Conservation (phyloP, 2,113 vertebrate genomes). For the Dunckerocampus dactyliophorus region DNA sequence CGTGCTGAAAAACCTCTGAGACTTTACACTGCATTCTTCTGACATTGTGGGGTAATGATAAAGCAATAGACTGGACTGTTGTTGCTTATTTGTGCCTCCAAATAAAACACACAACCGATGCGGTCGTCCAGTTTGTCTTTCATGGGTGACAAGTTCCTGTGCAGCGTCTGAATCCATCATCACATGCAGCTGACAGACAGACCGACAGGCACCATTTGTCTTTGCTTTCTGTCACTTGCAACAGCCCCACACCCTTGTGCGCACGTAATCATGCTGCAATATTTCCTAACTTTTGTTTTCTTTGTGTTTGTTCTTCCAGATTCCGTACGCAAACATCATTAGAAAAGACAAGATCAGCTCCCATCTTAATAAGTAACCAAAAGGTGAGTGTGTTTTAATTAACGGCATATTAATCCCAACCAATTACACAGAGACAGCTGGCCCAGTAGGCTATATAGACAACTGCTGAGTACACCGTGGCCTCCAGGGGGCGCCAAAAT, state of each 20-base stretch:
- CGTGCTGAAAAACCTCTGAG: no score
- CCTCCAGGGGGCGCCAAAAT: no score
- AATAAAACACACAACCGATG: slow-evolving; percentile 3
- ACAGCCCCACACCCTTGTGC: slow-evolving; percentile 20
- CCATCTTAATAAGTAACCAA: slow-evolving; percentile 91
- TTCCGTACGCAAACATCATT: slow-evolving; percentile 96
- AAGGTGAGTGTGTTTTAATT: slow-evolving; percentile 69
- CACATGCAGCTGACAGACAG: slow-evolving; percentile 51
- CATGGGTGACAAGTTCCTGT: slow-evolving; percentile 57
- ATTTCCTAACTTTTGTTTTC: slow-evolving; percentile 2
- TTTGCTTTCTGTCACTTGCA: slow-evolving; percentile 47
- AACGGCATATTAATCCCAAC: not conserved
- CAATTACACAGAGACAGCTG: no score
- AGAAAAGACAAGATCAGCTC: slow-evolving; percentile 95
- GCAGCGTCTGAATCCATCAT: slow-evolving; percentile 61
- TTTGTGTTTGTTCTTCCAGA: slow-evolving; percentile 66
- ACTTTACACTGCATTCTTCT: no score
- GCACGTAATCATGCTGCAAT: slow-evolving; percentile 14
- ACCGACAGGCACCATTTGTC: slow-evolving; percentile 62
- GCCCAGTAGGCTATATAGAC: no score
- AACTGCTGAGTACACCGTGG: no score
- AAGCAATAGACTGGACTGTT: slow-evolving; percentile 8
- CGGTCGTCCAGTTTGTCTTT: slow-evolving; percentile 59
- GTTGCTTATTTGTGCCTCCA: slow-evolving; percentile 46
- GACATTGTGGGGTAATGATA: not conserved